Evolutionary conservation across 2,797 vertebrate genomes (phyloP).

Genomic region (Lithobates pipiens): DNA sequence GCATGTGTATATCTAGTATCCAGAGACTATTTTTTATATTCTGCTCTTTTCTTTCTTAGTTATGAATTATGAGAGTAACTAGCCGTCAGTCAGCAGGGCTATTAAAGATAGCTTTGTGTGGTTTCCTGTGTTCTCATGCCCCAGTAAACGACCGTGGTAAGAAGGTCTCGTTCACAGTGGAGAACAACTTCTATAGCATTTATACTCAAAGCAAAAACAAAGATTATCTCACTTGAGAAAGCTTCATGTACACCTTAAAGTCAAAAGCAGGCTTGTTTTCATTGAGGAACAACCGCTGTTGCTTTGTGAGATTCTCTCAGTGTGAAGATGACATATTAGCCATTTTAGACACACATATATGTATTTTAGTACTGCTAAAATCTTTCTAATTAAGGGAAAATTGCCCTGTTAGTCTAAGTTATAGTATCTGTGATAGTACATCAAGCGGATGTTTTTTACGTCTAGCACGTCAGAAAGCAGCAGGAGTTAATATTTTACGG

Average conservation of each 20-base stretch:
- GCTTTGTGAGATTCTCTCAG: conserved; percentile 22
- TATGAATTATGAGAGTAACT: not conserved
- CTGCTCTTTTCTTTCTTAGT: not conserved
- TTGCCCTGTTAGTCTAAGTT: conserved; percentile 25
- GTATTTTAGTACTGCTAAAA: conserved; percentile 22
- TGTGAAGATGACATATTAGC: conserved; percentile 29
- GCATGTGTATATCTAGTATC: too few species aligned
- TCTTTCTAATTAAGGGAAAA: conserved; percentile 32
- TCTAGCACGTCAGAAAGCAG: conserved; percentile 30
- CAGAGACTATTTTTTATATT: not conserved
- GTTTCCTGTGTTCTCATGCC: not conserved
- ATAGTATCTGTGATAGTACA: conserved; percentile 25
- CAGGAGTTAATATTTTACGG: conserved; percentile 26
- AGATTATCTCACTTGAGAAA: conserved; percentile 1
- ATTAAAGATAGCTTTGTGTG: not conserved
- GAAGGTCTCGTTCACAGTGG: not conserved
- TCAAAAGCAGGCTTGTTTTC: conserved; percentile 14
- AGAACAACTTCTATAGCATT: not conserved
- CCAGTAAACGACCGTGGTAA: not conserved
- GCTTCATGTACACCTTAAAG: not conserved
- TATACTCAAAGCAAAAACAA: conserved; percentile 14
- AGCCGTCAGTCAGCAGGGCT: not conserved
- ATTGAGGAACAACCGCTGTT: conserved; percentile 8
- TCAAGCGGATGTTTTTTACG: conserved; percentile 1
- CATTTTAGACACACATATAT: not conserved